Evolutionary conservation across 2,113 vertebrate species (phyloP), one percentile per base, ranked within the genome.

Genomic region (Dicrurus megarhynchus): DNA sequence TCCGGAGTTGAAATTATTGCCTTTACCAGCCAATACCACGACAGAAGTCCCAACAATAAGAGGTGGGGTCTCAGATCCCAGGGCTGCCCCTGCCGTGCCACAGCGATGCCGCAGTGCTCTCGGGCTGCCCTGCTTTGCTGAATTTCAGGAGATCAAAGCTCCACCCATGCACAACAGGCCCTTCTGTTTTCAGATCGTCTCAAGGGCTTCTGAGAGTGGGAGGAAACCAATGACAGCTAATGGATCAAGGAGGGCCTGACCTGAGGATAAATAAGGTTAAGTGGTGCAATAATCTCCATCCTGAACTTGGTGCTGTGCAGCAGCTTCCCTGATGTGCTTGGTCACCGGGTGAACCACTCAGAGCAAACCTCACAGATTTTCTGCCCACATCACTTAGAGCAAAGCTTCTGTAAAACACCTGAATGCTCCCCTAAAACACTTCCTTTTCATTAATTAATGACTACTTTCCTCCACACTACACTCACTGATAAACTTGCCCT

Each of bases 251-350:
- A 94, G 33, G n/a, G 60, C 57, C 37, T 96, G 90, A 86, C 84
- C 68, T 84, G 49, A 91, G 94, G 93, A 96, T 52, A 47, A 87
- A 96, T 52, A 47, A 87, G 89, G 80, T 71, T 77, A 95, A 95
- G 91, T 74, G 73, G 49, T 73, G 10, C 74, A 80, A 57, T 94
- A 33, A 92, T 82, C 84, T 79, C 65, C 70, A 71, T 44, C 22
- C 69, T 60, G 78, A 85, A 64, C 52, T 39, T 20, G 30, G 76
- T 42, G 86, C 68, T 60, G 16, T 49, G 20, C 16, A 82, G 83
- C 69, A 84, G 80, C 59, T 95, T 92, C 69, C 53, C 37, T 83
- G 50, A 71, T 49, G 74, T 64, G 57, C 50, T 21, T 79, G 67
- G 61, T 87, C 78, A 89, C n/a, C 47, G 82, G 52, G 49, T 80